Conservation (phyloP, 2,113 vertebrate genomes). For the Talpa occidentalis region DNA sequence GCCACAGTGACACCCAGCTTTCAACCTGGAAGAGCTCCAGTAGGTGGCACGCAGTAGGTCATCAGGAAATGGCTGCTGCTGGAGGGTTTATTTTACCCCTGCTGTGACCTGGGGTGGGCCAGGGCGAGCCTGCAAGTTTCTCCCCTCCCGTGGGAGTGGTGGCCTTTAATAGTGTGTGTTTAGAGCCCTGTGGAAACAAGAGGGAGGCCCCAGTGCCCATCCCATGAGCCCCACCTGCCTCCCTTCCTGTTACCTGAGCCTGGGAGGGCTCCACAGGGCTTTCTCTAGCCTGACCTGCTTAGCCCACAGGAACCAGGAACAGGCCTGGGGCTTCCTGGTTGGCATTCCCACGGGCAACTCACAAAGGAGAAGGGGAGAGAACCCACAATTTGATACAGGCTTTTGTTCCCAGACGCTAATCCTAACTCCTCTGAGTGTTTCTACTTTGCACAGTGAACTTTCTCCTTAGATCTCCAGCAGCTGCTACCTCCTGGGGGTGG, state of each 20-base stretch:
- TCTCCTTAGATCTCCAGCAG: not conserved
- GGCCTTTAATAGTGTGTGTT: slow-evolving; percentile 11
- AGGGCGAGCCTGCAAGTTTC: not conserved
- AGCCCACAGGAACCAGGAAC: too few relatives aligned
- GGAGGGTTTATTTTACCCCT: not conserved
- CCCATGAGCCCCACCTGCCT: not conserved
- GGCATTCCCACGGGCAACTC: not conserved
- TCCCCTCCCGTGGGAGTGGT: slow-evolving; percentile 29
- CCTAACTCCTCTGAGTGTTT: slow-evolving; percentile 25
- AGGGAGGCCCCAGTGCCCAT: not conserved
- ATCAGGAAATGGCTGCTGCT: not conserved
- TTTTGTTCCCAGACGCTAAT: slow-evolving; percentile 48
- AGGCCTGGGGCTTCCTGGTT: slow-evolving; percentile 34
- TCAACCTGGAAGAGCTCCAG: not conserved
- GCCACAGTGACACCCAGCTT: not conserved
- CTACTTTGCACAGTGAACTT: not conserved
- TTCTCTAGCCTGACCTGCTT: not conserved
- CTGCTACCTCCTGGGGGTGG: not conserved
- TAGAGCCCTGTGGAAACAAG: not conserved
- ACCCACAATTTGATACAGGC: not conserved
- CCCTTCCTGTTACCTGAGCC: slow-evolving; percentile 65
- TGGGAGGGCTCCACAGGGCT: not conserved
- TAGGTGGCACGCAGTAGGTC: not conserved
- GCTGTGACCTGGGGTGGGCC: not conserved
- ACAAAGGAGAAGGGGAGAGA: not conserved